Evolutionary conservation across 2,113 vertebrate genomes (phyloP).

Genomic region (Grallaria varia): DNA sequence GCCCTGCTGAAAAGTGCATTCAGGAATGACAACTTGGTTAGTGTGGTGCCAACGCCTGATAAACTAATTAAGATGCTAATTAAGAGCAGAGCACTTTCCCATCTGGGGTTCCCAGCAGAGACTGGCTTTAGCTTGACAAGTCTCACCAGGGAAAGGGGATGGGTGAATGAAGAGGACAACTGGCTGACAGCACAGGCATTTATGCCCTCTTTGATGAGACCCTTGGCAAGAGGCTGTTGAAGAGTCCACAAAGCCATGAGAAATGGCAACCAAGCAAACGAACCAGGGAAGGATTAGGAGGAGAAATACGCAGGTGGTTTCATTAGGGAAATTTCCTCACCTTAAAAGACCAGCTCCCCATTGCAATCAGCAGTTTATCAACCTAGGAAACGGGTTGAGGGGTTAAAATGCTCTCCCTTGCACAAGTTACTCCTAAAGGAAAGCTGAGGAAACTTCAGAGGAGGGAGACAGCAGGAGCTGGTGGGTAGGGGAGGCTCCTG

Average conservation of each 20-base stretch:
- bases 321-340: neutral
- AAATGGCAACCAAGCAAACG: neutral
- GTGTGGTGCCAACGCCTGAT: neutral
- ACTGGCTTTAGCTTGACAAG: neutral
- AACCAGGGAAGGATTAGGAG: neutral
- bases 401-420: neutral
- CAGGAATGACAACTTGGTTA: neutral
- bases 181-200: neutral
- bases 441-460: neutral
- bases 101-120: neutral
- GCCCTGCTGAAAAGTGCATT: neutral
- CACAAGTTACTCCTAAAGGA: neutral
- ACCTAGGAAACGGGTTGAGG: neutral
- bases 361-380: neutral
- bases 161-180: neutral
- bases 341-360: neutral
- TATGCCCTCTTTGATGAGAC: neutral
- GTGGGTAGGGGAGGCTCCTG: neutral
- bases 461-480: neutral
- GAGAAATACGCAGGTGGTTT: neutral
- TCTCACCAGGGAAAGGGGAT: neutral
- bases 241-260: accelerated
- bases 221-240: neutral
- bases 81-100: neutral
- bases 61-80: conserved; percentile 42